A percentile compares a stretch with the other conserved stretches of the same genome.
Conservation (phyloP, 2,888 invertebrate genomes). For the Linnaemya vulpina region DNA sequence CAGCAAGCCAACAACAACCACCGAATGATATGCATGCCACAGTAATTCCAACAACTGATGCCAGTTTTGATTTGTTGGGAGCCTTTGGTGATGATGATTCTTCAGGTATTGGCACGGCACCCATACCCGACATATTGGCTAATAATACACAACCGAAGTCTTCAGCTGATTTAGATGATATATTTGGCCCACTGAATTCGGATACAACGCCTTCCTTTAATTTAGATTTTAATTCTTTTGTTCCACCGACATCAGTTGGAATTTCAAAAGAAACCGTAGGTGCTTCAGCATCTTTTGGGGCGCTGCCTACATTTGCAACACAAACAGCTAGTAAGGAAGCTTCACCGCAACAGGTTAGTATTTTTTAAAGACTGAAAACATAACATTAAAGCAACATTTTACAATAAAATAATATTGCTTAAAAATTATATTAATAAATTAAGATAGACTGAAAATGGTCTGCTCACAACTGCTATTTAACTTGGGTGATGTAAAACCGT, state of each 20-base stretch:
- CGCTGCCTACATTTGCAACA: constrained; percentile 75
- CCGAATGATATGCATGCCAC: constrained; percentile 77
- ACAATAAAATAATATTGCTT: no score
- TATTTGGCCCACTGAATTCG: constrained; percentile 85
- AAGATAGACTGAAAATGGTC: no score
- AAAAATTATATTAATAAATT: no score
- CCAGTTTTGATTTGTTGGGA: constrained; percentile 86
- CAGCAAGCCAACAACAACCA: constrained; percentile 73
- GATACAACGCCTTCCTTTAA: constrained; percentile 72
- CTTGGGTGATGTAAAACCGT: no score
- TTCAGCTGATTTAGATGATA: constrained; percentile 85
- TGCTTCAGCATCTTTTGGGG: constrained; percentile 72
- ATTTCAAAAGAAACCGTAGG: constrained; percentile 46
- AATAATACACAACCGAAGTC: constrained; percentile 76
- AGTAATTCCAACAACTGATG: constrained; percentile 80
- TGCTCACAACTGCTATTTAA: no score
- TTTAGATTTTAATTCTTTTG: constrained; percentile 76
- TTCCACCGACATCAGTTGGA: constrained; percentile 69
- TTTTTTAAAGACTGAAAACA: constrained; percentile 72
- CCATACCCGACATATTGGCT: constrained; percentile 80
- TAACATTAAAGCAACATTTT: no score
- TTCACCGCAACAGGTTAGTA: constrained; percentile 84
- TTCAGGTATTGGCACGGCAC: constrained; percentile 79
- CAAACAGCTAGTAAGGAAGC: constrained; percentile 80
- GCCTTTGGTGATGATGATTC: constrained; percentile 82